Percentiles rank a stretch among this genome's conserved stretches.
Conservation (phyloP, 1,140 invertebrate species). For the Pollicipes pollicipes region DNA sequence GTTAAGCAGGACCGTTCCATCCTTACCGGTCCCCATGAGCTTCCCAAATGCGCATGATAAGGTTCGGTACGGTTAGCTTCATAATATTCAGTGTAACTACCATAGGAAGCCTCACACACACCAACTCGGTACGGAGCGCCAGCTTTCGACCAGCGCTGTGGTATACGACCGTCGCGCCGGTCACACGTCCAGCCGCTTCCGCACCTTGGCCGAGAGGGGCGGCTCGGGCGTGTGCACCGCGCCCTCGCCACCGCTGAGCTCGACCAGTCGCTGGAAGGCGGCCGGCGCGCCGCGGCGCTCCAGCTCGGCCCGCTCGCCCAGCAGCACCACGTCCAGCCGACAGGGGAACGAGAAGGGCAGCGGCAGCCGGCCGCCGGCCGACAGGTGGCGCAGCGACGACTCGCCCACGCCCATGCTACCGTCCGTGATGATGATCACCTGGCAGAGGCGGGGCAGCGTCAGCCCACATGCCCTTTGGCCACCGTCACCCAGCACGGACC, state of each 20-base stretch:
- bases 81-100: too few species aligned
- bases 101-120: too few species aligned
- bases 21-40: too few species aligned
- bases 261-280: constrained; percentile 33
- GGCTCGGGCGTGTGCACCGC: constrained; percentile 42
- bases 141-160: too few species aligned
- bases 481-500: too few species aligned
- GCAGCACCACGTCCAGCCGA: constrained; percentile 49
- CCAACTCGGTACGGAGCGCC: too few species aligned
- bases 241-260: constrained; percentile 43
- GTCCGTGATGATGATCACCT: constrained; percentile 7
- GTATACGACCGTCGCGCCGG: too few species aligned
- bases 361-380: constrained; percentile 29
- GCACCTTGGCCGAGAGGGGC: constrained; percentile 6
- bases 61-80: too few species aligned
- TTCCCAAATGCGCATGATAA: too few species aligned
- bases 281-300: constrained; percentile 22
- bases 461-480: too few species aligned
- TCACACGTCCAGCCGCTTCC: too few species aligned
- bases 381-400: not conserved
- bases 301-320: constrained; percentile 15
- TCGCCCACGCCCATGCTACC: constrained; percentile 11
- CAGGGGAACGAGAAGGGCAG: constrained; percentile 62
- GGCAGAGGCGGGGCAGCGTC: constrained; percentile 4
- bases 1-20: too few species aligned